These are phyloP conservation scores for Hippocampus guttulatus DNA, from an alignment of 2,113 vertebrate genomes.

Conservation along the genomic window DNA sequence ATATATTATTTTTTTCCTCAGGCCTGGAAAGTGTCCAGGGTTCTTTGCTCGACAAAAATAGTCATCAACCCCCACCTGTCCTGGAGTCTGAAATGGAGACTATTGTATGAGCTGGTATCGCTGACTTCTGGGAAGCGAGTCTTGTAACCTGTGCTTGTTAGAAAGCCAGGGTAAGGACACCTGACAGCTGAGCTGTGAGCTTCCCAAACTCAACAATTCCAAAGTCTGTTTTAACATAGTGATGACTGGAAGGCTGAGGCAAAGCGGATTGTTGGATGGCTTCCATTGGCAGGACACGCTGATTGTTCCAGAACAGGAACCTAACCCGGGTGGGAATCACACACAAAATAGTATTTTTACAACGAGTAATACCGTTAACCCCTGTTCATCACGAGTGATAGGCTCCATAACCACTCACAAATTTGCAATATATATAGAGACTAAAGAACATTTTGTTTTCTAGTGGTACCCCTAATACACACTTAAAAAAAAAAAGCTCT, in stretches of 20 bases:
- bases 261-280: slow-evolving; percentile 31
- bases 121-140: slow-evolving; percentile 61
- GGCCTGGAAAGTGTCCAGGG: slow-evolving; percentile 60
- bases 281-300: slow-evolving; percentile 26
- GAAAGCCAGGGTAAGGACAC: slow-evolving; percentile 66
- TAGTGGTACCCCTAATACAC: too few species aligned
- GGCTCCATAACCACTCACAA: not conserved
- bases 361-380: not conserved
- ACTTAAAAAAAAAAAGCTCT: too few species aligned
- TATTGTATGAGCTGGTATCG: slow-evolving; percentile 53
- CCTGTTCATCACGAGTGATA: not conserved
- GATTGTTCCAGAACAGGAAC: slow-evolving; percentile 3
- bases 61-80: slow-evolving; percentile 49
- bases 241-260: slow-evolving; percentile 28
- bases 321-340: slow-evolving; percentile 1
- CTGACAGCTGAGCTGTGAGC: slow-evolving; percentile 59
- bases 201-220: slow-evolving; percentile 22
- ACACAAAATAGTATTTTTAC: not conserved
- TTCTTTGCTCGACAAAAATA: slow-evolving; percentile 69
- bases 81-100: slow-evolving; percentile 68
- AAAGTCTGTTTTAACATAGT: slow-evolving; percentile 51
- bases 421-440: not conserved
- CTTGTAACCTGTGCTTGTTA: slow-evolving; percentile 68
- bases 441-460: not conserved
- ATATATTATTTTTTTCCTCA: not conserved